Evolutionary conservation across 2,113 vertebrate genomes (phyloP).

Genomic region (Isurus oxyrinchus): DNA sequence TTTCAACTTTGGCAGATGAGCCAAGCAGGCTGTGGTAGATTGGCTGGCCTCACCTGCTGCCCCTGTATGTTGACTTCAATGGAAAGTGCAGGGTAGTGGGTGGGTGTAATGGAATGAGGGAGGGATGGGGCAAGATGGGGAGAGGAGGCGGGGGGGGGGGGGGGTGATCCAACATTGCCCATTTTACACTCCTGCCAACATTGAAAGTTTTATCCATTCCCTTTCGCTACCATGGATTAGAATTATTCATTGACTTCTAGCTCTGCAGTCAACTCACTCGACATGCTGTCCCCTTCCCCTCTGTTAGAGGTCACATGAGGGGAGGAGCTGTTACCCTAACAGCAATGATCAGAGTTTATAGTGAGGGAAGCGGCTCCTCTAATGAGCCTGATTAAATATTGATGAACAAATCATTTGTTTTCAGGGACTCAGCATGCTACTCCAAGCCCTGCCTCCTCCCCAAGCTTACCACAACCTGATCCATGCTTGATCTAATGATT

Average conservation of each 20-base stretch:
- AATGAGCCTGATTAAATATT: conserved; percentile 78
- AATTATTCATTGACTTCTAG: background rate
- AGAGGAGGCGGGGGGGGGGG: background rate
- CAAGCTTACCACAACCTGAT: background rate
- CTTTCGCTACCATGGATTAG: background rate
- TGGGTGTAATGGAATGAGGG: background rate
- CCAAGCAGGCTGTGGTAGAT: background rate
- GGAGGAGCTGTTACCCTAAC: conserved; percentile 44
- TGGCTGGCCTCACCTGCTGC: background rate
- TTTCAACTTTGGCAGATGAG: background rate
- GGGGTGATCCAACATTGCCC: background rate
- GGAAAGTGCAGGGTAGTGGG: background rate
- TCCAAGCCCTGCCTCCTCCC: conserved; percentile 36
- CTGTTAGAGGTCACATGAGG: conserved; percentile 2
- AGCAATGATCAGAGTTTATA: conserved; percentile 61
- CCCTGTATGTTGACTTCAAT: background rate
- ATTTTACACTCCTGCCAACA: background rate
- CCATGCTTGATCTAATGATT: conserved; percentile 38
- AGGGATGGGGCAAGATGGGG: background rate
- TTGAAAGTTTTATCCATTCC: background rate
- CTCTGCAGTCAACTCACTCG: background rate
- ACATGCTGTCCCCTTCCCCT: background rate
- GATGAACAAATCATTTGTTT: conserved; percentile 50
- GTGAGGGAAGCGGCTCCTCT: conserved; percentile 60
- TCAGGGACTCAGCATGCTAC: conserved; percentile 45